phyloP scores from a whole-genome alignment of 2,888 invertebrate species.

The Tribolium freemani region DNA sequence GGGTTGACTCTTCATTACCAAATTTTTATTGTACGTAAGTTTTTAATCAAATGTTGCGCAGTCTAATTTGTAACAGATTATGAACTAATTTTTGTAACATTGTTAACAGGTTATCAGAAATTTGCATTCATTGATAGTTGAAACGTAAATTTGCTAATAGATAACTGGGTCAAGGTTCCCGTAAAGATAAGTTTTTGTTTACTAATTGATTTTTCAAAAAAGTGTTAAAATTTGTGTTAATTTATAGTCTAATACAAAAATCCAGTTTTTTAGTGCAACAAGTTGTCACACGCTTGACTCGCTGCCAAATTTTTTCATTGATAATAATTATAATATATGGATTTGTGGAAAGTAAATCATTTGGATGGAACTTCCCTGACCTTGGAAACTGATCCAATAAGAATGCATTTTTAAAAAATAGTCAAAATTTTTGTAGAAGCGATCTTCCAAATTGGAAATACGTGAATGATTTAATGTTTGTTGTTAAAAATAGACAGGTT shows the following conservation, averaged over 20 bases:
- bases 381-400: neutral
- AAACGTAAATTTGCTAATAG: neutral
- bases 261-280: too few species aligned
- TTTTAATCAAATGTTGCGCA: too few species aligned
- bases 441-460: neutral
- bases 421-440: neutral
- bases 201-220: too few species aligned
- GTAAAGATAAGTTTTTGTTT: neutral
- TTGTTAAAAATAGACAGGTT: slow-evolving; percentile 1
- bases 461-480: slow-evolving; percentile 11
- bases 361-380: neutral
- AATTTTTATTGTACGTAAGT: too few species aligned
- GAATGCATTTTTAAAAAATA: neutral
- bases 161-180: neutral
- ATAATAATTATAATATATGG: neutral
- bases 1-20: too few species aligned
- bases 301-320: neutral
- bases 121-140: neutral
- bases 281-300: too few species aligned
- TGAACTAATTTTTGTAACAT: too few species aligned
- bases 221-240: too few species aligned
- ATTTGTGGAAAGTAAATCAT: neutral
- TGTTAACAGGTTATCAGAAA: neutral
- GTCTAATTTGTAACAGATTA: too few species aligned
- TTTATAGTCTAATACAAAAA: too few species aligned